phyloP scores from a whole-genome alignment of 2,113 vertebrate genomes.

The Leptodactylus fuscus region DNA sequence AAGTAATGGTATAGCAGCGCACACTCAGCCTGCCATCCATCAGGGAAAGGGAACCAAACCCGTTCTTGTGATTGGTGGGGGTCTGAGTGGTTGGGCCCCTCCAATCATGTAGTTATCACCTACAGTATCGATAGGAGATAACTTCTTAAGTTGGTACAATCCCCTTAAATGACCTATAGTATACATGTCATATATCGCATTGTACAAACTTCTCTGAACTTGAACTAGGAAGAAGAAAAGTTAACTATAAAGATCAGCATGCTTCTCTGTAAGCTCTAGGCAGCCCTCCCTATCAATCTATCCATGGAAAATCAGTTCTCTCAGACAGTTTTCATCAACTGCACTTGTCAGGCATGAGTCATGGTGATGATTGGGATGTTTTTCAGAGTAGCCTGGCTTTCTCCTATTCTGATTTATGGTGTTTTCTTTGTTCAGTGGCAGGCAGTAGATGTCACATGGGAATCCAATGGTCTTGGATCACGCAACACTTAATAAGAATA shows the following conservation, averaged over 20 bases:
- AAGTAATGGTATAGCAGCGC: no score
- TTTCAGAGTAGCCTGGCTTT: conserved; percentile 46
- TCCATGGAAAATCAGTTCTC: conserved; percentile 34
- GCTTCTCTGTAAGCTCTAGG: not conserved
- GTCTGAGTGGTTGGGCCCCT: no score
- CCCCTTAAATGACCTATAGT: no score
- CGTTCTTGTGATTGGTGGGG: no score
- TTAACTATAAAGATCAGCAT: conserved; percentile 1
- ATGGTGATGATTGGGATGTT: conserved; percentile 35
- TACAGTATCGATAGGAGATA: no score
- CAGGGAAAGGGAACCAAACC: no score
- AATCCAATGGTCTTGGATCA: conserved; percentile 34
- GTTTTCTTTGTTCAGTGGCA: conserved; percentile 39
- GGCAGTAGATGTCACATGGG: conserved; percentile 49
- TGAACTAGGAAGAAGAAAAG: not conserved
- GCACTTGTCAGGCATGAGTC: conserved; percentile 43
- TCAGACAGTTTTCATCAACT: conserved; percentile 46
- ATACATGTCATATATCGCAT: no score
- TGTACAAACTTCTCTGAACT: not conserved
- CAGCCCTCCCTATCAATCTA: conserved; percentile 29
- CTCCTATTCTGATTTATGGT: conserved; percentile 30
- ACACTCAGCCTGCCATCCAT: no score
- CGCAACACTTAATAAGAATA: conserved; percentile 54
- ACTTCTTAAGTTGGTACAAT: no score
- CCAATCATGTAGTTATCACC: no score